Conservation (phyloP, 2,113 vertebrate genomes). For the Drymodes brunneopygia region DNA sequence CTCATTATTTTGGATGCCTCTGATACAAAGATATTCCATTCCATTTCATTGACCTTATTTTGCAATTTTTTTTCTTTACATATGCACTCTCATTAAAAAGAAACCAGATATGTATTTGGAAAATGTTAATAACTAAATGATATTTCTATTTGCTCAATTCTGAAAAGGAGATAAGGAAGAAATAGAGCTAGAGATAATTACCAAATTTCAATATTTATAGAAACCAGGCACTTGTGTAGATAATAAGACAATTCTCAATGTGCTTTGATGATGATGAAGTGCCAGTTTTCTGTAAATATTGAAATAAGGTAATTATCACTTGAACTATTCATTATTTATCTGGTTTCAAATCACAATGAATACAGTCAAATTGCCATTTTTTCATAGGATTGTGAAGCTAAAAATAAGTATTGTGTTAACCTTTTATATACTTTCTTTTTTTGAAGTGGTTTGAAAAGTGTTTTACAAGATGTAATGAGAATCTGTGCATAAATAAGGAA, state of each 20-base stretch:
- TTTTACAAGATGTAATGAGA: not conserved
- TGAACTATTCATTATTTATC: conserved; percentile 68
- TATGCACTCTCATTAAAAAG: not conserved
- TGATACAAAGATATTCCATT: not conserved
- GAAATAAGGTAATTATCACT: conserved; percentile 67
- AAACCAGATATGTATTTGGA: not conserved
- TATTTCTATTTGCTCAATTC: conserved; percentile 37
- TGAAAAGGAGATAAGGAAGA: conserved; percentile 42
- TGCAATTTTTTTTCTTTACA: conserved; percentile 3
- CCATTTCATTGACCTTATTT: not conserved
- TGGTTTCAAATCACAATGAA: conserved; percentile 50
- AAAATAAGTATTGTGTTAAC: not conserved
- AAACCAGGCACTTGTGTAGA: conserved; percentile 47
- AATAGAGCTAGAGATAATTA: conserved; percentile 64
- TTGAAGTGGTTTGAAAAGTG: not conserved
- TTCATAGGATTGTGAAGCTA: not conserved
- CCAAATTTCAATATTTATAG: conserved; percentile 64
- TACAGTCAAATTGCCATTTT: conserved; percentile 36
- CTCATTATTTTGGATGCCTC: not conserved
- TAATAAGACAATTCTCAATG: conserved; percentile 57
- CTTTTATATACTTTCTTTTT: not conserved
- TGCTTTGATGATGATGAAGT: conserved; percentile 68
- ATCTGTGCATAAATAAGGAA: not conserved
- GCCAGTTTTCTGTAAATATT: conserved; percentile 72
- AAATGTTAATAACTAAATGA: conserved; percentile 23